Conservation (phyloP, 2,113 vertebrate species). For the Natator depressus region DNA sequence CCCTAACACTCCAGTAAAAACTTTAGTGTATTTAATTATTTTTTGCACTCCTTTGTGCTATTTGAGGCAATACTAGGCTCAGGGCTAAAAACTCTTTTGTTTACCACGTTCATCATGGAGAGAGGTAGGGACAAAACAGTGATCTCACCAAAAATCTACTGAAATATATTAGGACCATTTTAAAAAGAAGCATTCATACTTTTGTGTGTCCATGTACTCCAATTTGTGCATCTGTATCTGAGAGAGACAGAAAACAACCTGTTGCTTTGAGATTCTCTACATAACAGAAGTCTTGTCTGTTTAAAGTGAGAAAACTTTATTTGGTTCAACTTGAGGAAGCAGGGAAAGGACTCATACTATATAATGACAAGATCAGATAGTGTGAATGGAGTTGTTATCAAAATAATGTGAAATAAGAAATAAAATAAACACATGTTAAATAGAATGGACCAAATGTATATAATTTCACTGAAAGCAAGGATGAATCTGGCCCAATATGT, state of each 20-base stretch:
- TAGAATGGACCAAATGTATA: background rate
- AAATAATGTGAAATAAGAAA: background rate
- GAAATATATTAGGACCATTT: too few relatives aligned
- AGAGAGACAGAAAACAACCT: too few relatives aligned
- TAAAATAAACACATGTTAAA: background rate
- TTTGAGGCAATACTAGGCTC: background rate
- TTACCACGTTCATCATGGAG: background rate
- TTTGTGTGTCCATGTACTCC: too few relatives aligned
- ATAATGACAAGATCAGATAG: background rate
- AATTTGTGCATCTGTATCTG: too few relatives aligned
- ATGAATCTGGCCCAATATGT: background rate
- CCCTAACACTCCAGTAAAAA: too few relatives aligned
- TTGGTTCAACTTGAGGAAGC: background rate
- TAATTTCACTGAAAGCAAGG: background rate
- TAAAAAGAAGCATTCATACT: too few relatives aligned
- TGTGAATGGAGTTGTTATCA: background rate
- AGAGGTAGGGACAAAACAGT: background rate
- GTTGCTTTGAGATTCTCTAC: too few relatives aligned
- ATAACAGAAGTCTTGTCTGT: too few relatives aligned
- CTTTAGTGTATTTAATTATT: too few relatives aligned
- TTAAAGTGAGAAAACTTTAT: too few relatives aligned
- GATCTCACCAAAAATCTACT: too few relatives aligned
- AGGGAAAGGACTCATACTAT: background rate
- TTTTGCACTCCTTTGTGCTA: background rate
- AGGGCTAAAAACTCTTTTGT: background rate